phyloP scores from a whole-genome alignment of 2,113 vertebrate species.

The Protobothrops flavoviridis region DNA sequence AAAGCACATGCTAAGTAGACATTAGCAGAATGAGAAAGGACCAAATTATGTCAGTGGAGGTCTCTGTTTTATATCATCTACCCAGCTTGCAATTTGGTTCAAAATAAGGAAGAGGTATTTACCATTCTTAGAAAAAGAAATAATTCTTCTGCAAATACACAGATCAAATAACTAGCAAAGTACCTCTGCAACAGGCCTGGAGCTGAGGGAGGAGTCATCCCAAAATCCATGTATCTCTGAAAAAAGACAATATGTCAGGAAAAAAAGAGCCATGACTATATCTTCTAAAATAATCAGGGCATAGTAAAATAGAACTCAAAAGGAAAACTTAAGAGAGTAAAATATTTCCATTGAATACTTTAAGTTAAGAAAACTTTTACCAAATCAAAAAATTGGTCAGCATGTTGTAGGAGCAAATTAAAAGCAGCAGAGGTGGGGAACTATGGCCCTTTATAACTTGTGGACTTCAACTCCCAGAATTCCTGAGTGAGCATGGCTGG shows the following conservation, averaged over 20 bases:
- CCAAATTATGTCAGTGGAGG: not conserved
- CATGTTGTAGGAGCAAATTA: not conserved
- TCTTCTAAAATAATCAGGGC: not conserved
- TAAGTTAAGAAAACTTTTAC: not conserved
- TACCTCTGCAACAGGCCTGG: constrained; percentile 85
- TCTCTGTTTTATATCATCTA: not conserved
- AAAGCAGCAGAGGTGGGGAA: not conserved
- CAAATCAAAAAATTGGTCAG: not conserved
- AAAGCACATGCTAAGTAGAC: not conserved
- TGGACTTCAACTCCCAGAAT: not conserved
- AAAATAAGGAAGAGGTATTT: not conserved
- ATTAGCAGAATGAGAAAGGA: not conserved
- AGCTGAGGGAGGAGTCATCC: constrained; percentile 77
- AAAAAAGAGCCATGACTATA: not conserved
- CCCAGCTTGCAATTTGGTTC: not conserved
- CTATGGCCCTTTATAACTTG: not conserved
- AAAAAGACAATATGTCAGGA: constrained; percentile 44
- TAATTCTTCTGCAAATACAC: not conserved
- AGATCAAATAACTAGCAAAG: constrained; percentile 30
- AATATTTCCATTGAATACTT: not conserved
- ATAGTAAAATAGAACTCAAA: not conserved
- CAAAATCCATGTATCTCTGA: constrained; percentile 87
- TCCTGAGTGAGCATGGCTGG: not conserved
- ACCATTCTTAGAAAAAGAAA: not conserved
- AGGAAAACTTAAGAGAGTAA: not conserved